A percentile compares a stretch with the other conserved stretches of the same genome.
phyloP scores from a whole-genome alignment of 1,140 invertebrate genomes.

The Drosophila rhopaloa region DNA sequence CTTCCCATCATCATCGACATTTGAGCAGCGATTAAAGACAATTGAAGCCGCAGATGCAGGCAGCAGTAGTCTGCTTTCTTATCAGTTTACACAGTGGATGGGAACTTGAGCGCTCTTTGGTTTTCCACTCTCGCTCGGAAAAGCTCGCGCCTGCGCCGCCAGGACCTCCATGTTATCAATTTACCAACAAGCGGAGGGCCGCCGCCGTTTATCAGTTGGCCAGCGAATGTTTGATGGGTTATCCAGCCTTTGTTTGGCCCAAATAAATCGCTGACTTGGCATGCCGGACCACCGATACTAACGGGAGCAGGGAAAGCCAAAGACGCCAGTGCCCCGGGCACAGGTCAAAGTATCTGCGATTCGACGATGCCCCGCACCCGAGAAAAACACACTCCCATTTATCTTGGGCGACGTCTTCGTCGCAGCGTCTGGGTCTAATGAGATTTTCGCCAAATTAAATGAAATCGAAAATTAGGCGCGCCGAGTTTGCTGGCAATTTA shows the following conservation, averaged over 20 bases:
- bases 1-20: constrained; percentile 45
- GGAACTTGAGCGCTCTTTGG: constrained; percentile 6
- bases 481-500: constrained; percentile 42
- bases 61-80: constrained; percentile 48
- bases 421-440: constrained; percentile 30
- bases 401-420: constrained; percentile 20
- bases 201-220: constrained; percentile 51
- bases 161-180: constrained; percentile 40
- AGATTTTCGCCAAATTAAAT: constrained; percentile 56
- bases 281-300: constrained; percentile 15
- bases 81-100: constrained; percentile 55
- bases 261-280: constrained; percentile 63
- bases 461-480: constrained; percentile 41
- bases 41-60: constrained; percentile 53
- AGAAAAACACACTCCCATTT: constrained; percentile 41
- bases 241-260: constrained; percentile 39
- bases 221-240: constrained; percentile 59
- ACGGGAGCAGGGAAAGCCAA: constrained; percentile 24
- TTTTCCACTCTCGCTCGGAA: constrained; percentile 11
- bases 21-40: constrained; percentile 63
- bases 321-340: constrained; percentile 30
- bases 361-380: constrained; percentile 8
- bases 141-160: constrained; percentile 67
- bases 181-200: background rate
- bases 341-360: constrained; percentile 39